Evolutionary conservation across 1,140 invertebrate species (phyloP).

Genomic region (Drosophila obscura): DNA sequence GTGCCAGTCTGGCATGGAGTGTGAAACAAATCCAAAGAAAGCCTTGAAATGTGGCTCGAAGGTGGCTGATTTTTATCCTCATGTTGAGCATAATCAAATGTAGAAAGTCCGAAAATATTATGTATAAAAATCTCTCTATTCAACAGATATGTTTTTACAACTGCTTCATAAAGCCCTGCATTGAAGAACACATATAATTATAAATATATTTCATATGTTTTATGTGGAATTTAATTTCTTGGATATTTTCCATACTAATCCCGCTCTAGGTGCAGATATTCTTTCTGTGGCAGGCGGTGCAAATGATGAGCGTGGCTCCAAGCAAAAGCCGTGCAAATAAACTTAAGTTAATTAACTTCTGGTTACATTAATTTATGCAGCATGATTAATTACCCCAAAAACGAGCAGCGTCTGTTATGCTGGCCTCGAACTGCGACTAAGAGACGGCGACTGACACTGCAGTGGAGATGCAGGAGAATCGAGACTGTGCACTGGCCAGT

Average conservation of each 20-base stretch:
- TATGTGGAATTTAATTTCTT: too few species aligned
- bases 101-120: too few species aligned
- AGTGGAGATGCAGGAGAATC: slow-evolving; percentile 19
- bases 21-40: neutral
- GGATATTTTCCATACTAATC: too few species aligned
- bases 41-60: slow-evolving; percentile 14
- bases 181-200: too few species aligned
- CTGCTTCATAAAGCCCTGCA: too few species aligned
- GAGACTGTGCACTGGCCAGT: slow-evolving; percentile 37
- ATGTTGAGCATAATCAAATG: too few species aligned
- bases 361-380: slow-evolving; percentile 77
- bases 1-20: slow-evolving; percentile 1
- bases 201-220: too few species aligned
- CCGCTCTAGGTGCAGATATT: too few species aligned
- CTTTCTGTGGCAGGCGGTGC: slow-evolving; percentile 3
- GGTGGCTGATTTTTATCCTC: neutral
- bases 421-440: slow-evolving; percentile 30
- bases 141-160: too few species aligned
- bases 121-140: too few species aligned
- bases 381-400: slow-evolving; percentile 74
- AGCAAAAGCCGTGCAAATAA: slow-evolving; percentile 71
- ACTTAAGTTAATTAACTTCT: slow-evolving; percentile 79
- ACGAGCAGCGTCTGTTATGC: slow-evolving; percentile 50
- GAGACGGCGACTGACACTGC: neutral
- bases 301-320: slow-evolving; percentile 40